Evolutionary conservation across 2,797 vertebrate species (phyloP), one percentile per base, ranked within the genome.

Genomic region (Rhynchonycteris naso): DNA sequence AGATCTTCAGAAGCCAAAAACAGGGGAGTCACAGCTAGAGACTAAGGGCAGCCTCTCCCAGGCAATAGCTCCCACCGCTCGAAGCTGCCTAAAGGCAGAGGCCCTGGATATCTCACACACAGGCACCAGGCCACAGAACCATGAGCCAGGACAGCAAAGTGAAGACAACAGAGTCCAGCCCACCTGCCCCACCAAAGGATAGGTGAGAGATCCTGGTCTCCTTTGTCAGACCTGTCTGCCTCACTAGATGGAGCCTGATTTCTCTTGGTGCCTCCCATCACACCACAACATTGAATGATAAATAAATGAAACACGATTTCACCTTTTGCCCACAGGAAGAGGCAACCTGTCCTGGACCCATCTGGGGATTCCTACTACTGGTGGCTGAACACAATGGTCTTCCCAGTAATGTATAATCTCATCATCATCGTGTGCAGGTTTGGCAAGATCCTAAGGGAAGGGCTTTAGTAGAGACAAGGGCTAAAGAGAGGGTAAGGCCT

Each of bases 371-470:
- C 98, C 97, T 99, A 99, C 96, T 99, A 99, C 79, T 33, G 98
- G 52, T 99, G 99, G 99, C 97, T 99, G 66, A 99, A 99, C 96
- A 86, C 98, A 6, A 99, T 99, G 99, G 98, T 98, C 72, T 96
- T 99, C 6, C 99, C 99, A 50, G 87, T 99, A 66, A 98, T 99
- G 93, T 99, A 99, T 98, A 99, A 99, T 98, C 99, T 98, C 98
- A 98, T 99, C 61, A 98, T 99, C 96, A 97, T 99, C 78, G 98
- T 99, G 96, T 98, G 99, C 98, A 99, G 99, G 99, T 99, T 92
- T 91, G 96, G 11, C 33, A 5, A 76, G 76, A 30, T 1, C 0
- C 75, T 84, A 71, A 47, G 58, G 14, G 74, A 82, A 33, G 50
- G n/a, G 18, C 11, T 22, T 79, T 92, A 92, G 33, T 28, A 19